Evolutionary conservation across 2,888 invertebrate genomes (phyloP).

Genomic region (Heptascelio sp.): DNA sequence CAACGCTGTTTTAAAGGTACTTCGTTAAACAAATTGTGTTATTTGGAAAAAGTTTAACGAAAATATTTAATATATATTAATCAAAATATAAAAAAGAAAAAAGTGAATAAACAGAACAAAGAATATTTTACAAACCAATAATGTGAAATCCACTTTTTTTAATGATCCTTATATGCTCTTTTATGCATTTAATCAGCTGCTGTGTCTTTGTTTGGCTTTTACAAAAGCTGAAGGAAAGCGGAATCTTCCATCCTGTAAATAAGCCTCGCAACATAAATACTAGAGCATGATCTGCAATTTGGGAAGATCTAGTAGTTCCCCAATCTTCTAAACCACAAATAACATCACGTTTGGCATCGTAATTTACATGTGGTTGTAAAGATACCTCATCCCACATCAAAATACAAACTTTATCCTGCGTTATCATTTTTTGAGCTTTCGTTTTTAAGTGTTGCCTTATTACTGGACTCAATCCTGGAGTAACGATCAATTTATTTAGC

Average conservation of each 20-base stretch:
- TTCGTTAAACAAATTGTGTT: too few relatives aligned
- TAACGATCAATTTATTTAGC: too few relatives aligned
- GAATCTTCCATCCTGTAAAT: background rate
- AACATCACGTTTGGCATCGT: background rate
- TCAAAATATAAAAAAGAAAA: too few relatives aligned
- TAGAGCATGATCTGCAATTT: background rate
- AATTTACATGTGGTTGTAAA: background rate
- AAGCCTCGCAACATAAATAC: background rate
- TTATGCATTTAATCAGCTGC: background rate
- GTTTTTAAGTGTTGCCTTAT: too few relatives aligned
- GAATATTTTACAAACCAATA: too few relatives aligned
- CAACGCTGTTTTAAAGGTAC: too few relatives aligned
- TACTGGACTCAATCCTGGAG: too few relatives aligned
- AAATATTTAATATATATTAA: too few relatives aligned
- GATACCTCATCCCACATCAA: background rate
- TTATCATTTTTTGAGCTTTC: too few relatives aligned
- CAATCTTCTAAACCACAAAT: background rate
- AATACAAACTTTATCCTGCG: background rate
- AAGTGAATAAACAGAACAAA: too few relatives aligned
- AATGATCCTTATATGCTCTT: background rate
- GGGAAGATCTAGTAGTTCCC: background rate
- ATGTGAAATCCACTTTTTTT: background rate
- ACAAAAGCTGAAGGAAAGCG: background rate
- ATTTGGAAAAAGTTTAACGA: too few relatives aligned
- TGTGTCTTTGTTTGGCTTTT: background rate